phyloP scores from a whole-genome alignment of 2,797 vertebrate species.

The Eulemur rubriventer region DNA sequence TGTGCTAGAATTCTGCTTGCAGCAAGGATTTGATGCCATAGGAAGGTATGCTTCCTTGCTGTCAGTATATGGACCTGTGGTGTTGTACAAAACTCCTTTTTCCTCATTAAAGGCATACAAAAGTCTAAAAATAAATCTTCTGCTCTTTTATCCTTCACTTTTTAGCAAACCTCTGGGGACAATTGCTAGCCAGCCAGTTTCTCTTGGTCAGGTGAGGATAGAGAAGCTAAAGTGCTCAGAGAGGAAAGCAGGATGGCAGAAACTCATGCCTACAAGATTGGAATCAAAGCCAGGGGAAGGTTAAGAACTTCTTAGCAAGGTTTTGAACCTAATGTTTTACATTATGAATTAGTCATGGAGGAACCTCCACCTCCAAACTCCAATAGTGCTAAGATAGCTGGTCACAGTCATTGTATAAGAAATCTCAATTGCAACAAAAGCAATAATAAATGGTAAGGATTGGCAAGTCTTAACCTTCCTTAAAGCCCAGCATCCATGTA shows the following conservation, averaged over 20 bases:
- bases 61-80: constrained; percentile 34
- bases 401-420: neutral
- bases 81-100: constrained; percentile 52
- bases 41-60: constrained; percentile 36
- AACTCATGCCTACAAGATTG: neutral
- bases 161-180: constrained; percentile 61
- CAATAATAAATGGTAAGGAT: neutral
- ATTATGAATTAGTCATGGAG: neutral
- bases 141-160: constrained; percentile 56
- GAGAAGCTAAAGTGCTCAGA: neutral
- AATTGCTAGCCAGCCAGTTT: constrained; percentile 28
- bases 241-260: neutral
- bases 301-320: neutral
- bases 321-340: neutral
- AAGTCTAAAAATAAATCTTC: constrained; percentile 64
- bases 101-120: constrained; percentile 62
- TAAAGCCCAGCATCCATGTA: neutral
- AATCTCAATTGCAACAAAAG: neutral
- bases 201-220: constrained; percentile 36
- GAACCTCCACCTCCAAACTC: neutral
- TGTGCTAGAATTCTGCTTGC: constrained; percentile 48
- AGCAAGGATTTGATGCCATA: neutral
- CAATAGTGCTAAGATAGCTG: neutral
- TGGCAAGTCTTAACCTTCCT: neutral
- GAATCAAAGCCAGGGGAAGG: neutral